These are phyloP conservation scores for Andrena dorsata DNA, from an alignment of 2,888 invertebrate genomes.

Conservation along the genomic window DNA sequence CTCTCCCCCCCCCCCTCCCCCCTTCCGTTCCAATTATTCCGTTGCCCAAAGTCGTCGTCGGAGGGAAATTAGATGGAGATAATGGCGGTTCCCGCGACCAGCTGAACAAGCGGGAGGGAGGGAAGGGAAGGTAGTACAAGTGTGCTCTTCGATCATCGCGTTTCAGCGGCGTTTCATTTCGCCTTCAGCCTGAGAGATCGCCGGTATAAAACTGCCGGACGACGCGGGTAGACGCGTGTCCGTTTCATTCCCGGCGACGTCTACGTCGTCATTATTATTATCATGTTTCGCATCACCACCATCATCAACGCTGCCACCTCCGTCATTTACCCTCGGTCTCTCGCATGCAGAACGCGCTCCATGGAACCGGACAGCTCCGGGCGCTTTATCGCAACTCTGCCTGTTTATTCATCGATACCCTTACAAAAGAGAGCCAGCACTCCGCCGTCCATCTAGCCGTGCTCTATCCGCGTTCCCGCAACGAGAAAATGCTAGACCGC, in stretches of 20 bases:
- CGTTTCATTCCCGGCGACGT: constrained; percentile 68
- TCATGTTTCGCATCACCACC: constrained; percentile 71
- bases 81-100: constrained; percentile 68
- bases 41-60: constrained; percentile 15
- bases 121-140: constrained; percentile 39
- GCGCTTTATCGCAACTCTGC: constrained; percentile 69
- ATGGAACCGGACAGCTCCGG: constrained; percentile 58
- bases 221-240: constrained; percentile 63
- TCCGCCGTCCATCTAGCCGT: constrained; percentile 9
- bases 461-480: constrained; percentile 34
- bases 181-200: constrained; percentile 37
- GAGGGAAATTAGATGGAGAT: constrained; percentile 35
- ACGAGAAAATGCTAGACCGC: constrained; percentile 19
- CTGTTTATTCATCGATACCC: constrained; percentile 70
- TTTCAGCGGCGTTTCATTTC: constrained; percentile 49
- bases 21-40: constrained; percentile 21
- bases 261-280: constrained; percentile 72
- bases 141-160: constrained; percentile 56
- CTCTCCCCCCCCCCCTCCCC: constrained; percentile 24
- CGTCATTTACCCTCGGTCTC: constrained; percentile 68
- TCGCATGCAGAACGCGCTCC: constrained; percentile 66
- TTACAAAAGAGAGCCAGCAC: constrained; percentile 46
- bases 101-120: constrained; percentile 44
- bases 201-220: constrained; percentile 43
- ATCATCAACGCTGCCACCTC: constrained; percentile 73